Conservation (phyloP, 2,888 invertebrate genomes). For the Euproctis similis region DNA sequence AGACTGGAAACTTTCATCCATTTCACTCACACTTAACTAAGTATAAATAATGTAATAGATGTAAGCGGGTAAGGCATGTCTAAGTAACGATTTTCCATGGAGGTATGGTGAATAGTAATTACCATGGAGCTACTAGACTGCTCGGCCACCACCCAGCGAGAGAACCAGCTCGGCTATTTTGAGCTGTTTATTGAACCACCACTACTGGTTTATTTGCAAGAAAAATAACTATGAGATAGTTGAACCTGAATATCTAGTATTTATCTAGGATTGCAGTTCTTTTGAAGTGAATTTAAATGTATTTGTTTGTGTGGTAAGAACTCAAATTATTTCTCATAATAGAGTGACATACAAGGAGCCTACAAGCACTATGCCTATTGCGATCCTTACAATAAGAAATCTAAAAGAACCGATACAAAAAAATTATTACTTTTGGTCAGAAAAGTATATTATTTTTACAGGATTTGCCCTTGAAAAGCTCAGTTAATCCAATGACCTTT, state of each 20-base stretch:
- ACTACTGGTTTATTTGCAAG: neutral
- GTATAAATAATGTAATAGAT: slow-evolving; percentile 12
- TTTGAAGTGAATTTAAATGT: no score
- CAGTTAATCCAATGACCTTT: no score
- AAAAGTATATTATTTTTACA: no score
- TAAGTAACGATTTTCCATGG: slow-evolving; percentile 12
- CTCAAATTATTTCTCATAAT: no score
- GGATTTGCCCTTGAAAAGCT: no score
- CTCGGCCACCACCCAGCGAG: slow-evolving; percentile 42
- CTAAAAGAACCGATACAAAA: no score
- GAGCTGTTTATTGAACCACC: slow-evolving; percentile 3
- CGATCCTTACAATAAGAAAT: no score
- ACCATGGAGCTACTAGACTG: slow-evolving; percentile 39
- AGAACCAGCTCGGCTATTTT: slow-evolving; percentile 19
- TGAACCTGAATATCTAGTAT: neutral
- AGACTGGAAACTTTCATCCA: slow-evolving; percentile 2
- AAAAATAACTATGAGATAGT: neutral
- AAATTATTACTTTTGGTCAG: no score
- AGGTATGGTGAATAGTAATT: slow-evolving; percentile 33
- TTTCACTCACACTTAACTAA: neutral
- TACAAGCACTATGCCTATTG: no score
- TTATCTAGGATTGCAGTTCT: neutral
- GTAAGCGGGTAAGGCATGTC: slow-evolving; percentile 2
- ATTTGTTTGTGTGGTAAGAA: no score
- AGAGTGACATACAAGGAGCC: no score